These are phyloP conservation scores for Trilocha varians DNA, from an alignment of 2,888 invertebrate species.

Conservation along the genomic window DNA sequence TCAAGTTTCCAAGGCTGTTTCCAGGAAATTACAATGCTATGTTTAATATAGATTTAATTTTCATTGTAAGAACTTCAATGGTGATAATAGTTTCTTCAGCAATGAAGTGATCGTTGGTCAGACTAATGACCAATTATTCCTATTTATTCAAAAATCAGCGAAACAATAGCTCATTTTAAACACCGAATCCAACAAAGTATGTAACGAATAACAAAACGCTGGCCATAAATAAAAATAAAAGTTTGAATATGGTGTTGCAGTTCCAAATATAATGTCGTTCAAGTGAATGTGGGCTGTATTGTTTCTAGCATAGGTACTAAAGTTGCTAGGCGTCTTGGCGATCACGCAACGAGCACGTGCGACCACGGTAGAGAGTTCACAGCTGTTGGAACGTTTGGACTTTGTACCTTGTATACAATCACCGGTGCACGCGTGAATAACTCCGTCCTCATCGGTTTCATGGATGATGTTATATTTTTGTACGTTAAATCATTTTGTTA, in stretches of 20 bases:
- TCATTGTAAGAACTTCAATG: too few relatives aligned
- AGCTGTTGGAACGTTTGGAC: constrained; percentile 57
- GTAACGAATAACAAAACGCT: constrained; percentile 4
- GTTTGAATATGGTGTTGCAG: constrained; percentile 15
- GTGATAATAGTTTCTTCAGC: too few relatives aligned
- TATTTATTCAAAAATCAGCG: too few relatives aligned
- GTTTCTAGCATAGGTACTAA: background rate
- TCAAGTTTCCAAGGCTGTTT: background rate
- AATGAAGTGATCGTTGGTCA: too few relatives aligned
- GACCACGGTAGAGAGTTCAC: constrained; percentile 48
- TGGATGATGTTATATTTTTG: constrained; percentile 28
- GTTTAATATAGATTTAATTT: too few relatives aligned
- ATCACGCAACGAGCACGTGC: constrained; percentile 57
- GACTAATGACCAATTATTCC: too few relatives aligned
- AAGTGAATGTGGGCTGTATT: constrained; percentile 9
- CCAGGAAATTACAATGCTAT: background rate
- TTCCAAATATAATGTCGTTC: constrained; percentile 6
- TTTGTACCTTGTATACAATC: constrained; percentile 62
- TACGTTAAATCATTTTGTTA: constrained; percentile 18
- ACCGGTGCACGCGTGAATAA: constrained; percentile 49
- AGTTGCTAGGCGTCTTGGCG: constrained; percentile 6
- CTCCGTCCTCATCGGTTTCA: constrained; percentile 20
- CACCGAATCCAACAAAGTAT: background rate
- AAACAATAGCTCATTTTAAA: background rate
- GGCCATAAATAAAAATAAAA: constrained; percentile 7